These are phyloP conservation scores for Gadus chalcogrammus DNA, from an alignment of 2,113 vertebrate species.

Conservation along the genomic window DNA sequence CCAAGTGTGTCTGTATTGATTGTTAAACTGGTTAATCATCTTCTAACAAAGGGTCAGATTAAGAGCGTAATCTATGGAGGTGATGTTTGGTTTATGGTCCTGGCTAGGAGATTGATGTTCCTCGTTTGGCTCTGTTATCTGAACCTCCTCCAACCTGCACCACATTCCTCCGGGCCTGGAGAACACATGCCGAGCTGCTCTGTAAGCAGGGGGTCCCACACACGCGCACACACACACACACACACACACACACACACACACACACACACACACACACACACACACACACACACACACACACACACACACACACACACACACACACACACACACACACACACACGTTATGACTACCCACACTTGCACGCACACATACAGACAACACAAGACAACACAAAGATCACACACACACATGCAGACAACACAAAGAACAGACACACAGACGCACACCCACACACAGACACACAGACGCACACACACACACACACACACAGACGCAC, in stretches of 20 bases:
- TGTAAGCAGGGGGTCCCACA: not conserved
- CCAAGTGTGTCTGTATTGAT: too few relatives aligned
- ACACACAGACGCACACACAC: too few relatives aligned
- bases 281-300: not conserved
- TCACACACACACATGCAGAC: not conserved
- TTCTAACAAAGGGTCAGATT: too few relatives aligned
- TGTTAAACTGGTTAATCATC: too few relatives aligned
- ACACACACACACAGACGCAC: not conserved
- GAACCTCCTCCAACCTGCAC: too few relatives aligned
- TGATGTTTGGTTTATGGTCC: too few relatives aligned
- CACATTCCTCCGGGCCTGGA: too few relatives aligned
- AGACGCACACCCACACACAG: not conserved
- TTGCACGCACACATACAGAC: too few relatives aligned
- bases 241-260: not conserved
- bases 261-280: not conserved
- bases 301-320: not conserved
- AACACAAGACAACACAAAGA: not conserved
- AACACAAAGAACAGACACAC: not conserved
- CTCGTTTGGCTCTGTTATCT: too few relatives aligned
- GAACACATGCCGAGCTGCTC: too few relatives aligned
- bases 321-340: not conserved
- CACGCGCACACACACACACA: not conserved
- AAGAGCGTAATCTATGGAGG: too few relatives aligned
- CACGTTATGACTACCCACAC: not conserved
- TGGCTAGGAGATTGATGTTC: too few relatives aligned